phyloP scores from a whole-genome alignment of 2,888 invertebrate species.

The Calliphora vomitoria region DNA sequence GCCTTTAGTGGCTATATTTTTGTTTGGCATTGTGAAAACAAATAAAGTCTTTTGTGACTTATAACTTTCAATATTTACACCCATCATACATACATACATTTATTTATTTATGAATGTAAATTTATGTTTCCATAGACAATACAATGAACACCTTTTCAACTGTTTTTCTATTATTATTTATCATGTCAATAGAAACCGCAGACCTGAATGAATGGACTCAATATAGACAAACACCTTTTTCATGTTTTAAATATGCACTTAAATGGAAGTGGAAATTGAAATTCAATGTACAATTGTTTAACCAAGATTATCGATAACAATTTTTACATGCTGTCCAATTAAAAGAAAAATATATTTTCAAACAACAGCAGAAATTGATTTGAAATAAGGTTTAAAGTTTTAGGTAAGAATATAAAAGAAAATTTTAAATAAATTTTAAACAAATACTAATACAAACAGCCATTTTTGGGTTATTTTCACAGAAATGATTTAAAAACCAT shows the following conservation, averaged over 20 bases:
- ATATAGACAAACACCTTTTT: background rate
- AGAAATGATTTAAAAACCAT: conserved; percentile 17
- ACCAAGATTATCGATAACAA: conserved; percentile 40
- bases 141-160: conserved; percentile 12
- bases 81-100: background rate
- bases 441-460: conserved; percentile 20
- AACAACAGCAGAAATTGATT: conserved; percentile 6
- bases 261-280: conserved; percentile 12
- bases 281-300: conserved; percentile 34
- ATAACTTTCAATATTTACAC: conserved; percentile 19
- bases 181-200: conserved; percentile 31
- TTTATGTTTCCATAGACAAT: conserved; percentile 21
- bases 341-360: conserved; percentile 31
- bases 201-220: conserved; percentile 16
- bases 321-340: conserved; percentile 53
- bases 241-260: background rate
- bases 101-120: background rate
- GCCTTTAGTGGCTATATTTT: too few relatives aligned
- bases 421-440: conserved; percentile 31
- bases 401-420: conserved; percentile 2
- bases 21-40: too few relatives aligned
- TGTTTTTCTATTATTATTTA: background rate
- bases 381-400: background rate
- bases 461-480: conserved; percentile 11
- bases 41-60: background rate